Evolutionary conservation across 2,797 vertebrate genomes (phyloP), one percentile per base, ranked within the genome.

Genomic region (Paratrypauchen microcephalus): DNA sequence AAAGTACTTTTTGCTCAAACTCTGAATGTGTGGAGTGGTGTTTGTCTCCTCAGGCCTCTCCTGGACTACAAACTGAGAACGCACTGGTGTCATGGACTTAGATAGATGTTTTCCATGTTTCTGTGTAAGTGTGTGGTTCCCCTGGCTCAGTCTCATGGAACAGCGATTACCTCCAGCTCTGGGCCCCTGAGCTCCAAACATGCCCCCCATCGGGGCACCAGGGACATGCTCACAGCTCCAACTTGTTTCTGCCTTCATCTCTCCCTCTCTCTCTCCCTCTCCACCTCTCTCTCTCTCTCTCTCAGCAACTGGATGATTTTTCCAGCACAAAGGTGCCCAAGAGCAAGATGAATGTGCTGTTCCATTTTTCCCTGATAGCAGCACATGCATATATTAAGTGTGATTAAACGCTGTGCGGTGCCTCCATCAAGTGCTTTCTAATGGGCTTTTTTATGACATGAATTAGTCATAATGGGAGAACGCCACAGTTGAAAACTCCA

Each of bases 351-450:
- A 88, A 92, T 88, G 84, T 52, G 66, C 77, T 74, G 60, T 84
- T 85, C 77, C 62, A 19, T 66, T 64, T 69, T 78, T 75, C 65
- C 78, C 80, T 71, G 86, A 91, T 91, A 86, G 90, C 86, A 19
- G 85, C 86, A 87, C 87, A 88, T 89, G 91, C 91, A 92, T 92
- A 93, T 90, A 92, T 92, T 92, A 92, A 92, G 86, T 89, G 86
- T 92, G 92, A 92, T 93, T 92, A 93, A 93, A 92, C 86, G 81
- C 83, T 87, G 87, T 83, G 88, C 90, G 77, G 86, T 86, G 87
- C 90, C 86, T 92, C 91, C 89, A 92, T 92, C 91, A 91, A 93
- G 91, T 91, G 92, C 89, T 92, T 92, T 87, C 89, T 92, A 93
- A 93, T 92, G 90, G 89, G 83, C 86, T 91, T 92, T 93, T 92